Percentiles rank a stretch among this genome's conserved stretches.
phyloP scores from a whole-genome alignment of 30 jellyfish, hydroid and myxozoan genomes.

The Hydractinia echinata region DNA sequence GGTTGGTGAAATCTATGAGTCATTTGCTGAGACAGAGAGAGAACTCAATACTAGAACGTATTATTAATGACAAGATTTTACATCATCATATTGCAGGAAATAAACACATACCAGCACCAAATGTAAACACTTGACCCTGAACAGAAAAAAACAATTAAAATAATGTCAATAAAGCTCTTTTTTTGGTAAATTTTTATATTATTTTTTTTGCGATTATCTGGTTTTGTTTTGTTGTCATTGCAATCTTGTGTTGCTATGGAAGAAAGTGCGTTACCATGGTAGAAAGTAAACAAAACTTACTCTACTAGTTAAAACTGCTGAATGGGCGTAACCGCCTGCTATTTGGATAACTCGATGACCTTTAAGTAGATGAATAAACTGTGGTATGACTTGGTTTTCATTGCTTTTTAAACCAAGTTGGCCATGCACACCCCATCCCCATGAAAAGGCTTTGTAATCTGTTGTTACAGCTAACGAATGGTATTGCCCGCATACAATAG shows the following conservation, averaged over 20 bases:
- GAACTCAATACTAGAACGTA: not conserved
- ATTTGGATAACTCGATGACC: slow-evolving; percentile 60
- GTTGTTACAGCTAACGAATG: slow-evolving; percentile 81
- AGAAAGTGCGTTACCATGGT: not conserved
- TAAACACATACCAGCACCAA: slow-evolving; percentile 77
- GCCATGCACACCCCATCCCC: slow-evolving; percentile 99
- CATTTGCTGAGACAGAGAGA: too few species aligned
- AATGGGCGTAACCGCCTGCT: slow-evolving; percentile 95
- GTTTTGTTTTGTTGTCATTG: not conserved
- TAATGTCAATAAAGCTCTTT: not conserved
- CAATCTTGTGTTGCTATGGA: not conserved
- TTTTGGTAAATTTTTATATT: not conserved
- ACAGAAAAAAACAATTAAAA: slow-evolving; percentile 10
- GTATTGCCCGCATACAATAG: slow-evolving; percentile 80
- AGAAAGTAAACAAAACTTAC: slow-evolving; percentile 30
- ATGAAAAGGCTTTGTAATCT: slow-evolving; percentile 70
- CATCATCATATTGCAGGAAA: not conserved
- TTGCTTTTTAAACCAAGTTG: slow-evolving; percentile 67
- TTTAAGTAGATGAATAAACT: slow-evolving; percentile 42
- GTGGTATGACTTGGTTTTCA: slow-evolving; percentile 72
- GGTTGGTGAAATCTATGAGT: too few species aligned
- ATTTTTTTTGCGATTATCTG: not conserved
- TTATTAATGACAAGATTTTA: not conserved
- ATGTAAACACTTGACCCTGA: slow-evolving; percentile 74
- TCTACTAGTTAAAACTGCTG: slow-evolving; percentile 73